Evolutionary conservation across 23 tunicate genomes (phyloP).

Genomic region (Trididemnum nubilum): DNA sequence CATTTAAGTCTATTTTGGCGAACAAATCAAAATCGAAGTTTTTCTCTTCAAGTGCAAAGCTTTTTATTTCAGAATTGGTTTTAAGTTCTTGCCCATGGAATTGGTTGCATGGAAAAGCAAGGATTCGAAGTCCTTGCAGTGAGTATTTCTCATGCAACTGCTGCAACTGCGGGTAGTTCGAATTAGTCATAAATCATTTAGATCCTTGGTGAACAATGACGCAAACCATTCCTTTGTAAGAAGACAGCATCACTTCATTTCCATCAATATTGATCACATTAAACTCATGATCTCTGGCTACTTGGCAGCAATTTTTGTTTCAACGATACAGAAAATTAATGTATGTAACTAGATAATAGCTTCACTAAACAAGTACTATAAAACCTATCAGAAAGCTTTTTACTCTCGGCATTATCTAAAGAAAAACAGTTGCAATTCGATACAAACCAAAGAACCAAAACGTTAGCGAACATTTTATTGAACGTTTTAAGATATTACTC

Average conservation of each 20-base stretch:
- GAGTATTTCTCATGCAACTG: conserved; percentile 75
- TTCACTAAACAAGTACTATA: neutral
- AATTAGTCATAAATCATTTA: conserved; percentile 67
- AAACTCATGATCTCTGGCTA: conserved; percentile 32
- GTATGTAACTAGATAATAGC: neutral
- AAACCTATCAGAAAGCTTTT: neutral
- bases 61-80: conserved; percentile 51
- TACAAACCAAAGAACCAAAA: too few relatives aligned
- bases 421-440: too few relatives aligned
- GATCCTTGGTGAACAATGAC: conserved; percentile 76
- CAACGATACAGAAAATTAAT: too few relatives aligned
- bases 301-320: neutral
- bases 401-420: neutral
- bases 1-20: conserved; percentile 74
- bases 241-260: conserved; percentile 49
- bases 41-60: conserved; percentile 50
- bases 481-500: too few relatives aligned
- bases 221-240: conserved; percentile 58
- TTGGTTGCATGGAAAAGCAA: conserved; percentile 90
- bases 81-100: conserved; percentile 71
- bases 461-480: too few relatives aligned
- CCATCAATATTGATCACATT: conserved; percentile 70
- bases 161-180: conserved; percentile 53
- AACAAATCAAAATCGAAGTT: conserved; percentile 52
- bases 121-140: conserved; percentile 58